phyloP scores from a whole-genome alignment of 2,797 vertebrate species.

The Anguilla pacifica region DNA sequence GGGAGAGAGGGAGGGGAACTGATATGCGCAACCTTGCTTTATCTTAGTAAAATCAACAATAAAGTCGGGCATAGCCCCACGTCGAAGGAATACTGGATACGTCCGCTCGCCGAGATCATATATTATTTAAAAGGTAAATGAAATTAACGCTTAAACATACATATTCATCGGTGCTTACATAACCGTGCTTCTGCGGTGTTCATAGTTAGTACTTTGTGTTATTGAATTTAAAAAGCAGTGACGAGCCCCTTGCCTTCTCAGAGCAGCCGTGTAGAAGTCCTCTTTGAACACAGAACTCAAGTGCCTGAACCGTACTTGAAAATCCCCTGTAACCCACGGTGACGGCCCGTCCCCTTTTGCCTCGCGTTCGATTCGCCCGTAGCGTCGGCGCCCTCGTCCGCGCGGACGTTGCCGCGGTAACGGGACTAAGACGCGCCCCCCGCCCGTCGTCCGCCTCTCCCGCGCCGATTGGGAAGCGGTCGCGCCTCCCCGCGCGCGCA shows the following conservation, averaged over 20 bases:
- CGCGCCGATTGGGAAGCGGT: not conserved
- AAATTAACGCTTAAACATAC: not conserved
- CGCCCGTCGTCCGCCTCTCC: not conserved
- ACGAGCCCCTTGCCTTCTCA: not conserved
- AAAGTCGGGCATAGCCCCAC: not conserved
- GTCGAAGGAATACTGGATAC: not conserved
- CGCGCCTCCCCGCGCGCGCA: not conserved
- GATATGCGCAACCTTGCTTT: not conserved
- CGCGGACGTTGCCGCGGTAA: not conserved
- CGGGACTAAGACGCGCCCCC: not conserved
- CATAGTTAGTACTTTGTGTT: not conserved
- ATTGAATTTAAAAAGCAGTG: not conserved
- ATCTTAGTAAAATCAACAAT: not conserved
- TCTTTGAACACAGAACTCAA: not conserved
- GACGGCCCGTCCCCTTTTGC: too few species aligned
- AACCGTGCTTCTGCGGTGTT: not conserved
- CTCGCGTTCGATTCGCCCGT: not conserved
- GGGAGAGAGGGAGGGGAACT: not conserved
- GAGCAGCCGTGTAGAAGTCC: not conserved
- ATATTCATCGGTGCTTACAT: not conserved
- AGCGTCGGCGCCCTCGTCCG: not conserved
- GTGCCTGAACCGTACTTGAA: not conserved
- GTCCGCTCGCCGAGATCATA: not conserved
- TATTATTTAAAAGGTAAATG: not conserved
- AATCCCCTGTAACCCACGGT: not conserved